Evolutionary conservation across 2,113 vertebrate species (phyloP).

Genomic region (Carollia perspicillata): DNA sequence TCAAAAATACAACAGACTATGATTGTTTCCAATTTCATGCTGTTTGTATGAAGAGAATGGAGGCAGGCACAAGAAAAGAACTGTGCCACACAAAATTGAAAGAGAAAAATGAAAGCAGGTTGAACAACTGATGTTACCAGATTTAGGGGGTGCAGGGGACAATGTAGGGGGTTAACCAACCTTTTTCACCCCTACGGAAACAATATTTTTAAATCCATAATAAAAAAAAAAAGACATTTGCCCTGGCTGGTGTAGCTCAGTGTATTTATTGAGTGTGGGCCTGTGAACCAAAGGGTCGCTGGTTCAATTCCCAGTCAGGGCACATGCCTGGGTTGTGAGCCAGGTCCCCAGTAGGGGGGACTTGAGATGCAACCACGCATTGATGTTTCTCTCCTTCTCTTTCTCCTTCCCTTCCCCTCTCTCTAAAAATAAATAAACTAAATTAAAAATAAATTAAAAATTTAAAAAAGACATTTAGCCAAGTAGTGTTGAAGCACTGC

Average conservation of each 20-base stretch:
- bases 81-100: neutral
- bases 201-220: neutral
- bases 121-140: neutral
- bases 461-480: neutral
- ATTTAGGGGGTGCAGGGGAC: accelerated
- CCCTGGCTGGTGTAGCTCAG: no score
- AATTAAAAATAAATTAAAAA: neutral
- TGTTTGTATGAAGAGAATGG: neutral
- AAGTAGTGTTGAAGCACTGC: neutral
- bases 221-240: neutral
- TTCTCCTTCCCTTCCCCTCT: no score
- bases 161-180: neutral
- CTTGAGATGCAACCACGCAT: no score
- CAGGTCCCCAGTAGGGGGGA: no score
- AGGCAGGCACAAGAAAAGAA: neutral
- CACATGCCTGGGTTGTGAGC: no score
- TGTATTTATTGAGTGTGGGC: no score
- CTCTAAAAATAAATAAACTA: no score
- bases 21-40: neutral
- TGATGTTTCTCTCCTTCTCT: no score
- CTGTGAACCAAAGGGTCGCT: no score
- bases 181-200: neutral
- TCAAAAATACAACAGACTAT: neutral
- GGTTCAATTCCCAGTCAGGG: no score
- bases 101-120: neutral